Conservation (phyloP, 37 sponge, comb jelly and placozoan species). For the Crambe crambe region DNA sequence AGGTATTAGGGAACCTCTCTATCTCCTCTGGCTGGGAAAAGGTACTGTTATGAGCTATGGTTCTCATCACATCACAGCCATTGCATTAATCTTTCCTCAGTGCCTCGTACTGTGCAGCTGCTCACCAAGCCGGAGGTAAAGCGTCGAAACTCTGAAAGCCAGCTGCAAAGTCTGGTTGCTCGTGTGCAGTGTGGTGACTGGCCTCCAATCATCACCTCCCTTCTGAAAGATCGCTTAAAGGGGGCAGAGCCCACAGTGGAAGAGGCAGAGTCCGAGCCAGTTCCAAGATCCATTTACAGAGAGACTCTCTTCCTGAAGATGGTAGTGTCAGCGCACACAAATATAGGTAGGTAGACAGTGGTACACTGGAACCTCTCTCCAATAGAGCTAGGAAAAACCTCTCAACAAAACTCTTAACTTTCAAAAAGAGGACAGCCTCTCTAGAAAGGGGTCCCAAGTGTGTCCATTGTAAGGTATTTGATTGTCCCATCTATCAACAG, state of each 20-base stretch:
- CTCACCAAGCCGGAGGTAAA: slow-evolving; percentile 5
- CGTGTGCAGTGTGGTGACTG: slow-evolving; percentile 68
- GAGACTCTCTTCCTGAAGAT: slow-evolving; percentile 57
- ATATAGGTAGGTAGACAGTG: slow-evolving; percentile 34
- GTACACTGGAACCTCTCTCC: neutral
- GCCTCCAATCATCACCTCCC: slow-evolving; percentile 14
- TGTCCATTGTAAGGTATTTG: no score
- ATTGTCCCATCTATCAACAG: slow-evolving; percentile 1
- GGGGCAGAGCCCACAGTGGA: neutral
- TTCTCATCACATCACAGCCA: no score
- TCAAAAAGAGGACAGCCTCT: no score
- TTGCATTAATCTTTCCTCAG: no score
- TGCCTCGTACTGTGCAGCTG: no score
- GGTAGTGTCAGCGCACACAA: slow-evolving; percentile 5
- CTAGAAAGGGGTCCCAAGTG: no score
- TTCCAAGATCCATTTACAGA: slow-evolving; percentile 36
- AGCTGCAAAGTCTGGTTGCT: slow-evolving; percentile 70
- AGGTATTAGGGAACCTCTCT: slow-evolving; percentile 42
- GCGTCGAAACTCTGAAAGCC: slow-evolving; percentile 34
- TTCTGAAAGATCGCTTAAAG: slow-evolving; percentile 45
- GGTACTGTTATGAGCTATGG: no score
- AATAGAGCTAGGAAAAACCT: no score
- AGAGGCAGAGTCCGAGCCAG: neutral
- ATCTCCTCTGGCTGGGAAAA: slow-evolving; percentile 58
- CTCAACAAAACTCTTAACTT: no score